These are phyloP conservation scores for Acrocephalus arundinaceus DNA, from an alignment of 2,113 vertebrate species.

Conservation along the genomic window DNA sequence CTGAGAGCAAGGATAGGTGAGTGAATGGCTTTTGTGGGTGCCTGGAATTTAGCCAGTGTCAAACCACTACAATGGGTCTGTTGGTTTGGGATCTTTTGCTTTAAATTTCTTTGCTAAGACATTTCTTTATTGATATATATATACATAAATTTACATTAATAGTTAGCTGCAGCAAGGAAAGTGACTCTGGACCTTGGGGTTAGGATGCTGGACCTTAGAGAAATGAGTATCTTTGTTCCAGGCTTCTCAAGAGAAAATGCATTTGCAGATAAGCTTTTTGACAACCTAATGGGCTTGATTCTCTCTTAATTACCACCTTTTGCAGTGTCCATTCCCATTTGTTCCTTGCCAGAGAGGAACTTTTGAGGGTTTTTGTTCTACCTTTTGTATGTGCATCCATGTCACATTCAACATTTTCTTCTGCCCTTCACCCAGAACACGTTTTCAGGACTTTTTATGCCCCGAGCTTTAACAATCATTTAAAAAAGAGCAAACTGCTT, in stretches of 20 bases:
- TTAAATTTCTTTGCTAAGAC: background rate
- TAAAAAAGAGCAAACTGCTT: slow-evolving; percentile 69
- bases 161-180: background rate
- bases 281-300: background rate
- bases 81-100: background rate
- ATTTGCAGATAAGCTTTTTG: slow-evolving; percentile 34
- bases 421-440: background rate
- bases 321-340: slow-evolving; percentile 13
- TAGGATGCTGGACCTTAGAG: background rate
- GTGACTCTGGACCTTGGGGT: background rate
- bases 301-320: slow-evolving; percentile 49
- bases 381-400: background rate
- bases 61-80: too few relatives aligned
- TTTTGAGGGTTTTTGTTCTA: background rate
- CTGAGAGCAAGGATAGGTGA: background rate
- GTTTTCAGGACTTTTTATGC: slow-evolving; percentile 52
- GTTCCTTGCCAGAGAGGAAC: background rate
- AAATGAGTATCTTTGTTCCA: background rate
- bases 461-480: slow-evolving; percentile 11
- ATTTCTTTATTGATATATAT: background rate
- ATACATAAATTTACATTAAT: background rate
- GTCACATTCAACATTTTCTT: background rate
- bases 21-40: background rate
- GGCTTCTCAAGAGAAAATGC: background rate
- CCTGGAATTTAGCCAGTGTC: too few relatives aligned